Percentiles rank a stretch among this genome's conserved stretches.
phyloP scores from a whole-genome alignment of 2,888 invertebrate genomes.

The Caenorhabditis afra region DNA sequence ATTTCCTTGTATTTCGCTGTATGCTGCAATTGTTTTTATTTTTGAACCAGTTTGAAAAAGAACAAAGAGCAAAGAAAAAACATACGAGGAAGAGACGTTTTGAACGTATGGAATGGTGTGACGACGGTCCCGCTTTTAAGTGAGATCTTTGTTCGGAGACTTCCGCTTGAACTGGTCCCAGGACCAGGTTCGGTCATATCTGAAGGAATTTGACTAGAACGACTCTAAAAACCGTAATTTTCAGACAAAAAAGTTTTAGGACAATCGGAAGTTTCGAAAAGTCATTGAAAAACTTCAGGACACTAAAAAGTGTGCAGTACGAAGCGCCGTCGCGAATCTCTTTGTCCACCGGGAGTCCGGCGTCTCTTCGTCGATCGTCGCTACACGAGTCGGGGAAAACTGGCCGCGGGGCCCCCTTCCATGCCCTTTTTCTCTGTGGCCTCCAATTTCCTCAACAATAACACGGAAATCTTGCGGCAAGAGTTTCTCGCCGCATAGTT shows the following conservation, averaged over 20 bases:
- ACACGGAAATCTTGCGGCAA: conserved; percentile 30
- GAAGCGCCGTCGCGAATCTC: no score
- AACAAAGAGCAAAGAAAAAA: no score
- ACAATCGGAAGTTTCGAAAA: no score
- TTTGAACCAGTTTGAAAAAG: no score
- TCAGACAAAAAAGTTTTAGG: no score
- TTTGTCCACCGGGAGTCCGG: no score
- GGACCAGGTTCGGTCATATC: conserved; percentile 21
- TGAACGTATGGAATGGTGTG: conserved; percentile 68
- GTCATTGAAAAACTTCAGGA: no score
- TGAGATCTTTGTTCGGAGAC: conserved; percentile 63
- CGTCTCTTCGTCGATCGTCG: no score
- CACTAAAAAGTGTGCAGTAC: not conserved
- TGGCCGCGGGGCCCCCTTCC: conserved; percentile 6
- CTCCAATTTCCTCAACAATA: conserved; percentile 21
- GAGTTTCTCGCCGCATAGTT: not conserved
- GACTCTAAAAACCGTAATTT: no score
- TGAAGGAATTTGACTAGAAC: no score
- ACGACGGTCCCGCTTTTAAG: conserved; percentile 55
- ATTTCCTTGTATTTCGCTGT: conserved; percentile 65
- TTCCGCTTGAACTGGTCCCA: conserved; percentile 10
- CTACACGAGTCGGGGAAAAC: not conserved
- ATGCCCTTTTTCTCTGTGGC: conserved; percentile 40
- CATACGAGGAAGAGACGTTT: conserved; percentile 66
- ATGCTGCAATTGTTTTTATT: conserved; percentile 58